Evolutionary conservation across 2,797 vertebrate species (phyloP).

Genomic region (Sebastes miniatus): DNA sequence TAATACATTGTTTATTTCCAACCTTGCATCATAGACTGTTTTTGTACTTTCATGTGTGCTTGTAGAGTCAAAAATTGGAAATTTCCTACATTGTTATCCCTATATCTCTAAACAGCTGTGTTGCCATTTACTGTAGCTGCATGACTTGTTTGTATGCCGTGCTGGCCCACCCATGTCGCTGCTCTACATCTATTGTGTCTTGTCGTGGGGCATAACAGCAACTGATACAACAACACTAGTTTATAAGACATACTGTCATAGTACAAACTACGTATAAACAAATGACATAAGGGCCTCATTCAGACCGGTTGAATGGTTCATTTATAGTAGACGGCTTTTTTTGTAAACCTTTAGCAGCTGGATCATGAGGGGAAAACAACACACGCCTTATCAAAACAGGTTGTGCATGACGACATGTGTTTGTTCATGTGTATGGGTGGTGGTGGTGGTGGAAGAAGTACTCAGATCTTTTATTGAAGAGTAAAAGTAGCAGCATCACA

Average conservation of each 20-base stretch:
- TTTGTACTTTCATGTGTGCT: constrained; percentile 6
- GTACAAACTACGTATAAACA: not conserved
- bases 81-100: constrained; percentile 9
- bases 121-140: not conserved
- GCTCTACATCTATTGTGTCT: constrained; percentile 31
- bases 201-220: not conserved
- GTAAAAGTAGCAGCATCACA: not conserved
- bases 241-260: constrained; percentile 37
- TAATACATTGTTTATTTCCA: constrained; percentile 60
- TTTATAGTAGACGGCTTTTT: not conserved
- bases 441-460: not conserved
- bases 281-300: constrained; percentile 11
- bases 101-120: constrained; percentile 27
- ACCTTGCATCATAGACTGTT: not conserved
- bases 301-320: constrained; percentile 34
- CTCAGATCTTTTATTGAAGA: not conserved
- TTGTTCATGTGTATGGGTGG: constrained; percentile 3
- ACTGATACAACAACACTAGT: not conserved
- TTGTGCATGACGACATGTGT: constrained; percentile 21
- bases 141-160: constrained; percentile 22
- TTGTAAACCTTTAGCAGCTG: constrained; percentile 17
- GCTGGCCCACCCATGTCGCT: not conserved
- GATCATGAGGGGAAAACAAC: constrained; percentile 22
- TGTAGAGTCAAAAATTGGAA: constrained; percentile 2
- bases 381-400: constrained; percentile 35